A percentile compares a stretch with the other conserved stretches of the same genome.
Conservation (phyloP, 2,888 invertebrate species). For the Scotopteryx bipunctaria region DNA sequence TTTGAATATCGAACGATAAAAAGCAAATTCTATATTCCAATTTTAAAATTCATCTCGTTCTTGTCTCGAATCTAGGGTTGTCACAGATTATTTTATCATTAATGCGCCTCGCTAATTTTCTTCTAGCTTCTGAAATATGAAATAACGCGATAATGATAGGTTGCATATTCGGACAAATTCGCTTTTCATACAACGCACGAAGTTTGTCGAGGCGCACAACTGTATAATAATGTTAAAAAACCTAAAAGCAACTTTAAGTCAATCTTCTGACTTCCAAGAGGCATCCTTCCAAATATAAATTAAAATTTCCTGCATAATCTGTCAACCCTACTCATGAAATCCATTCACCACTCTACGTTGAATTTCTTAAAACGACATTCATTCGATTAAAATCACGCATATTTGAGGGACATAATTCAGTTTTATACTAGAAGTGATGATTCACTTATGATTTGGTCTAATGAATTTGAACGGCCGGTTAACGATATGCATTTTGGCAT, state of each 20-base stretch:
- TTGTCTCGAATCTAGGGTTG: slow-evolving; percentile 30
- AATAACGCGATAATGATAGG: no score
- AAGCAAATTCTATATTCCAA: slow-evolving; percentile 54
- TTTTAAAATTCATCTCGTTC: slow-evolving; percentile 64
- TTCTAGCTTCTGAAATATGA: no score
- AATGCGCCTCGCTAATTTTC: no score
- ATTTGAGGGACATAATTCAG: slow-evolving; percentile 24
- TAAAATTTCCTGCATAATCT: neutral
- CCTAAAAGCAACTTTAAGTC: no score
- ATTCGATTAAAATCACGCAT: slow-evolving; percentile 41
- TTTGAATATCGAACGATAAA: slow-evolving; percentile 62
- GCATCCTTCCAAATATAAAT: neutral
- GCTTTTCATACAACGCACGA: no score
- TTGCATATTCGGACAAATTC: no score
- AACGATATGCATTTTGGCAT: no score
- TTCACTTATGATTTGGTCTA: slow-evolving; percentile 8
- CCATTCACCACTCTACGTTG: slow-evolving; percentile 27
- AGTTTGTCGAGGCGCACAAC: no score
- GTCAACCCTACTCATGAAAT: slow-evolving; percentile 11
- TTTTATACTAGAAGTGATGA: slow-evolving; percentile 7
- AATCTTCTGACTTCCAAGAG: no score
- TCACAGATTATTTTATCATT: no score
- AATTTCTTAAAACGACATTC: slow-evolving; percentile 38
- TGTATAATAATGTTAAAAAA: no score
- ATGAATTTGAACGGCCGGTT: slow-evolving; percentile 10